Percentiles rank a stretch among this genome's conserved stretches.
Evolutionary conservation across 2,113 vertebrate species (phyloP).

Genomic region (Gymnocephalus cernua): DNA sequence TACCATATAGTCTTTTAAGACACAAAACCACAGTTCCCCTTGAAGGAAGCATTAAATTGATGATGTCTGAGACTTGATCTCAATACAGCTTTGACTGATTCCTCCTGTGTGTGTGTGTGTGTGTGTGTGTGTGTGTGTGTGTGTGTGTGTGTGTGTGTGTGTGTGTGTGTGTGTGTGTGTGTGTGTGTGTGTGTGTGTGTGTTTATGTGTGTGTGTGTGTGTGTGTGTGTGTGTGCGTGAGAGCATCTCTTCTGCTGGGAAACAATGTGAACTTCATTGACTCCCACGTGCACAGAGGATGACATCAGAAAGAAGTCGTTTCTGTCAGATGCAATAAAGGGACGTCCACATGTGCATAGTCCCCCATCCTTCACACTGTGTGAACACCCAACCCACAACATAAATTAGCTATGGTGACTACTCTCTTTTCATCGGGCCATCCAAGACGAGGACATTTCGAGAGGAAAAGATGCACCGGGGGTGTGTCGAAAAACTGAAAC

Average conservation of each 20-base stretch:
- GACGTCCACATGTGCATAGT: slow-evolving; percentile 56
- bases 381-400: slow-evolving; percentile 62
- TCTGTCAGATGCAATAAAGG: slow-evolving; percentile 79
- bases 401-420: slow-evolving; percentile 73
- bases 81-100: slow-evolving; percentile 56
- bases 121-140: slow-evolving; percentile 14
- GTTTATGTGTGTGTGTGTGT: slow-evolving; percentile 9
- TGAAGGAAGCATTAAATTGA: slow-evolving; percentile 53
- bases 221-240: not conserved
- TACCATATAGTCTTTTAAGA: slow-evolving; percentile 36
- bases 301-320: slow-evolving; percentile 78
- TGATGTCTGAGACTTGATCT: slow-evolving; percentile 61
- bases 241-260: slow-evolving; percentile 50
- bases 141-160: slow-evolving; percentile 2
- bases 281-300: slow-evolving; percentile 61
- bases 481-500: slow-evolving; percentile 26
- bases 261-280: slow-evolving; percentile 64
- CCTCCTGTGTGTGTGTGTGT: slow-evolving; percentile 35
- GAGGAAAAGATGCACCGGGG: not conserved
- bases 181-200: slow-evolving; percentile 20
- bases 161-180: slow-evolving; percentile 12
- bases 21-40: slow-evolving; percentile 47
- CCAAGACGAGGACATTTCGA: slow-evolving; percentile 45
- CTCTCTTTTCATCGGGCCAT: slow-evolving; percentile 49
- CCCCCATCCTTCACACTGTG: slow-evolving; percentile 68